These are phyloP conservation scores for Ophioninae sp. DNA, from an alignment of 2,888 invertebrate species.

Conservation along the genomic window DNA sequence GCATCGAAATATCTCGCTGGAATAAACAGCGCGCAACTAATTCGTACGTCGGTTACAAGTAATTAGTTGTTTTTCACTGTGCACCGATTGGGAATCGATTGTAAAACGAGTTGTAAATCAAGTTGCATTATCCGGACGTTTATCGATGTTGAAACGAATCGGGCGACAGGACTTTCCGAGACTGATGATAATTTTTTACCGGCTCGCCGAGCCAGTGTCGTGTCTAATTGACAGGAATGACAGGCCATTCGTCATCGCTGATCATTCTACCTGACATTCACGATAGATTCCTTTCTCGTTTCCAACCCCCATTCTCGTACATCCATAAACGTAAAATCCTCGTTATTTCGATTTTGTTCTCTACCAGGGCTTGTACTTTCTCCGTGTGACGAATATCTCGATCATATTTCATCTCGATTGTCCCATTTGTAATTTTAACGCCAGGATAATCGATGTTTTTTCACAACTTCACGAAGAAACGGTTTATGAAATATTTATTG, in stretches of 20 bases:
- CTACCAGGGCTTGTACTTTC: background rate
- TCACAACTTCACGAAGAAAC: background rate
- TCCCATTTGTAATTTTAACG: background rate
- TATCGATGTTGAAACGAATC: constrained; percentile 15
- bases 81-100: background rate
- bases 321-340: background rate
- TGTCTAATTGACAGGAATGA: constrained; percentile 25
- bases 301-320: background rate
- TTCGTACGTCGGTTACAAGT: background rate
- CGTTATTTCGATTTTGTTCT: constrained; percentile 1
- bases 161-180: constrained; percentile 1
- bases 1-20: background rate
- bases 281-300: constrained; percentile 5
- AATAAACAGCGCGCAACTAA: background rate
- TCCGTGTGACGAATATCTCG: background rate
- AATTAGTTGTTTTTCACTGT: background rate
- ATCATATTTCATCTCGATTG: constrained; percentile 22
- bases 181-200: constrained; percentile 6
- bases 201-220: background rate
- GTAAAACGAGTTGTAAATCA: constrained; percentile 4
- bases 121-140: background rate
- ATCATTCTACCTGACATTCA: constrained; percentile 7
- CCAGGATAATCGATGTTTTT: background rate
- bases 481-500: no score
- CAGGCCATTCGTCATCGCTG: constrained; percentile 17